Base-by-base conservation (phyloP, 2,113 vertebrate genomes). In the Gasterosteus nipponicus region DNA sequence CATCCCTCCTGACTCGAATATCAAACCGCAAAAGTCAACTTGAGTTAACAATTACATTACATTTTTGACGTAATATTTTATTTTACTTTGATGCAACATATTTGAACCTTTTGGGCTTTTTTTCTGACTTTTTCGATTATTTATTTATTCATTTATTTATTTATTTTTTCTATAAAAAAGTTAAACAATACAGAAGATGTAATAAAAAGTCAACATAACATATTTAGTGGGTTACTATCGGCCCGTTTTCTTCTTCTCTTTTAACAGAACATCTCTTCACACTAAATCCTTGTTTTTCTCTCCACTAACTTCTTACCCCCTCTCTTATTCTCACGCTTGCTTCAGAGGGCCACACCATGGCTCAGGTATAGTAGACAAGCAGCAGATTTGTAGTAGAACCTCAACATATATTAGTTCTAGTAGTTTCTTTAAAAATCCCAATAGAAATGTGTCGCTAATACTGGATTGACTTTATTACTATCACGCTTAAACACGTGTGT, bases 351-450 rank as follows among this genome's bases (percentile, higher is more conserved):
- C 81, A 73, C 83, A 70, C 58, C 91, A 75, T 86, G 78, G 80
- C 68, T 85, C 88, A 95, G 92, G 94, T 95, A 94, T 65, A 80
- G 81, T 82, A 80, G 64, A 67, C 62, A 66, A 78, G 67, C 72
- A 70, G 41, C 41, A 65, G 41, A 75, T 64, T 49, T 65, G 18
- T 69, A 61, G 69, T 65, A 71, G 29, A 73, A 19, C 10, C 49
- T 74, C 42, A 14, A 47, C 29, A 3, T 64, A 10, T 2, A 58
- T 12, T 74, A 77, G 12, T 53, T 58, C 2, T 35, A 18, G 38
- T 31, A 0, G 22, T 38, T 58, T 71, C 3, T 58, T 59, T 39
- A 38, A 7, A 68, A 0, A 1, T 41, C 5, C n/a, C 4, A 33
- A 47, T 15, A 39, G n/a, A 65, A 60, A 56, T 57, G 9, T 10